A percentile compares a stretch with the other conserved stretches of the same genome.
These are phyloP conservation scores for Haemorhous mexicanus DNA, from an alignment of 2,113 vertebrate genomes.

Conservation along the genomic window DNA sequence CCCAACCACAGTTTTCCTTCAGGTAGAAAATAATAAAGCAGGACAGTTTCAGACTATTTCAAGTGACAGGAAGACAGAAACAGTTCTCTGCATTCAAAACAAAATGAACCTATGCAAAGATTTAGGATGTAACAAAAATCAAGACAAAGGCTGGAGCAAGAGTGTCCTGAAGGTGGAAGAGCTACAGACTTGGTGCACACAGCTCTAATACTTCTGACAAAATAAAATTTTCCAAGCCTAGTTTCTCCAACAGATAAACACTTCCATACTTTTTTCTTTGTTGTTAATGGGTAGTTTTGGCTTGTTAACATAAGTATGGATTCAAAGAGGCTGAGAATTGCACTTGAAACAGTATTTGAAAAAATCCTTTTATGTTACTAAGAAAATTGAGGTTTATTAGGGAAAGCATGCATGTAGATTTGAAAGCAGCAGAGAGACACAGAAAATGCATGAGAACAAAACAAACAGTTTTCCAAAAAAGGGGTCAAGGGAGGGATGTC, in stretches of 20 bases:
- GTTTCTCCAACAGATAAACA: background rate
- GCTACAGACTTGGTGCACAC: fast-evolving
- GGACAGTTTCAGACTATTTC: background rate
- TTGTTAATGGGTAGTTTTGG: background rate
- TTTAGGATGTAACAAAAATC: background rate
- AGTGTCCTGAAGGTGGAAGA: background rate
- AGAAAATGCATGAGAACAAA: background rate
- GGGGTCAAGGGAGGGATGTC: background rate
- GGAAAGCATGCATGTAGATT: background rate
- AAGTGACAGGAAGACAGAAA: background rate
- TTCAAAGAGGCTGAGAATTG: background rate
- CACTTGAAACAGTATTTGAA: background rate
- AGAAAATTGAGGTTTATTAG: background rate
- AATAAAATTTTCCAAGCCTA: background rate
- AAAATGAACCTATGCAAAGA: background rate
- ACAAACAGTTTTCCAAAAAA: background rate
- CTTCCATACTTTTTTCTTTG: background rate
- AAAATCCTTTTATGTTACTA: background rate
- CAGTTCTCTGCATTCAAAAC: background rate
- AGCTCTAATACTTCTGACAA: background rate
- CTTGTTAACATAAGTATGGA: background rate
- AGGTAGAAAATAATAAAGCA: background rate
- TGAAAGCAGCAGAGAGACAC: background rate
- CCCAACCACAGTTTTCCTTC: background rate
- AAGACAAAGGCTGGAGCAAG: background rate